A percentile compares a stretch with the other conserved stretches of the same genome.
Conservation (phyloP, 2,888 invertebrate species). For the Lycaena phlaeas region DNA sequence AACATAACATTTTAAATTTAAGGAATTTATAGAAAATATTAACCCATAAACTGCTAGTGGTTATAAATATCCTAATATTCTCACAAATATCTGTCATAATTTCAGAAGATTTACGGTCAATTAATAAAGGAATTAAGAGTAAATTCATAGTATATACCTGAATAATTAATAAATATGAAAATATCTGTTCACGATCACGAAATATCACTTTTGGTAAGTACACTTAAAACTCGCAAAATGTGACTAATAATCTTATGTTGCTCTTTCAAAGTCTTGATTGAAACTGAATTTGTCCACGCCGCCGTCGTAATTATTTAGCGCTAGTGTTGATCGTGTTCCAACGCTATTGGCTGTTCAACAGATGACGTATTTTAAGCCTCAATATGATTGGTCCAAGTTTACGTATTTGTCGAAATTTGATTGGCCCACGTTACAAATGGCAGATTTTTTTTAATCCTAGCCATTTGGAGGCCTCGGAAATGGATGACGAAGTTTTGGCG, state of each 20-base stretch:
- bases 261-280: conserved; percentile 52
- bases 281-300: conserved; percentile 60
- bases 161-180: neutral
- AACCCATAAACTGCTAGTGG: neutral
- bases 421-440: conserved; percentile 79
- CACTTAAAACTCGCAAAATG: conserved; percentile 36
- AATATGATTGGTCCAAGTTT: conserved; percentile 53
- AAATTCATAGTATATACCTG: conserved; percentile 2
- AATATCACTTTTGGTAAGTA: conserved; percentile 32
- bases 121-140: neutral
- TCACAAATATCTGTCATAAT: neutral
- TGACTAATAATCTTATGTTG: conserved; percentile 22
- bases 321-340: conserved; percentile 74
- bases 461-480: conserved; percentile 15
- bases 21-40: too few relatives aligned
- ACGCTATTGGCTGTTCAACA: conserved; percentile 59
- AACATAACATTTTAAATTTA: too few relatives aligned
- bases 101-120: neutral
- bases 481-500: conserved; percentile 34
- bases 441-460: conserved; percentile 16
- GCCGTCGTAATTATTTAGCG: conserved; percentile 68
- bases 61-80: neutral
- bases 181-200: conserved; percentile 1
- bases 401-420: conserved; percentile 72
- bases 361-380: conserved; percentile 52